Percentiles rank a stretch among this genome's conserved stretches.
Conservation (phyloP, 1,140 invertebrate genomes). For the Oryctes rhinoceros region DNA sequence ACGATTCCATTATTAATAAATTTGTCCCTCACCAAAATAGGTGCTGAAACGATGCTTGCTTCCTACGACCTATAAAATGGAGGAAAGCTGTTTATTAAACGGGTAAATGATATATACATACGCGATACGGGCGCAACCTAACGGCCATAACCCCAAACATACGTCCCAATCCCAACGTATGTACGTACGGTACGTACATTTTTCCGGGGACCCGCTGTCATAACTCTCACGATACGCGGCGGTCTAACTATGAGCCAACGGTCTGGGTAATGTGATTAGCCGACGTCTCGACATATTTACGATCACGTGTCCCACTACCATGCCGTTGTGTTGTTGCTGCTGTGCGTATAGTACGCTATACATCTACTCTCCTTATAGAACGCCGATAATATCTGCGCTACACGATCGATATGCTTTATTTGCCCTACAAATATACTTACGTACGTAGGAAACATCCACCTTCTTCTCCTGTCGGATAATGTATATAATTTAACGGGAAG, state of each 20-base stretch:
- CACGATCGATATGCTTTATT: too few relatives aligned
- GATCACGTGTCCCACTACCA: background rate
- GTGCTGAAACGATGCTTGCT: too few relatives aligned
- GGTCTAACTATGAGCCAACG: conserved; percentile 3
- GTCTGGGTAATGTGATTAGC: background rate
- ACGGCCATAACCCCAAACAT: background rate
- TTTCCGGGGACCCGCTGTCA: background rate
- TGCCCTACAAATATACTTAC: too few relatives aligned
- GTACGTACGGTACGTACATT: background rate
- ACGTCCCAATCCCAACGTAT: background rate
- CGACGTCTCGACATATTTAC: conserved; percentile 5
- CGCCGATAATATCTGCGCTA: too few relatives aligned
- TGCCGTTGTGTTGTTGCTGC: background rate
- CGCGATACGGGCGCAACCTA: background rate
- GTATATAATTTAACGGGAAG: too few relatives aligned
- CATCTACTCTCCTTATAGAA: too few relatives aligned
- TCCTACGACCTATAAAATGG: too few relatives aligned
- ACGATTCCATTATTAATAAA: too few relatives aligned
- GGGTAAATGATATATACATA: background rate
- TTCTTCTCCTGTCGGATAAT: too few relatives aligned
- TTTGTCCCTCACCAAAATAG: too few relatives aligned
- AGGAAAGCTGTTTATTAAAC: too few relatives aligned
- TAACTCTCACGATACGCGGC: background rate
- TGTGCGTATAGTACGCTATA: background rate
- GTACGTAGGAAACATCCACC: too few relatives aligned